Base-by-base conservation (phyloP, 2,888 invertebrate species). In the Phragmatobia fuliginosa region DNA sequence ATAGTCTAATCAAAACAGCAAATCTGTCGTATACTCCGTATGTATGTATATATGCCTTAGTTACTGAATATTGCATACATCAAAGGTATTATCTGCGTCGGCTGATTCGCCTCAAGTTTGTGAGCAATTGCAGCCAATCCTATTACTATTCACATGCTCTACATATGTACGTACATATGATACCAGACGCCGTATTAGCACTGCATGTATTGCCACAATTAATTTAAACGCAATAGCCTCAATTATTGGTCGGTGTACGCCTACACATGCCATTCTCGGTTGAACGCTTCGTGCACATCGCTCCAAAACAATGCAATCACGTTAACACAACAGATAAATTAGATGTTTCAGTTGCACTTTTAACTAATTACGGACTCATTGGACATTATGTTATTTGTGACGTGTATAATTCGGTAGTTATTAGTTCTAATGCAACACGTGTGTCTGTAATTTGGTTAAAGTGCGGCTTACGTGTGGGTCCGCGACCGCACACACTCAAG, bases 161-260 rank as follows among this genome's bases (percentile, higher is more conserved):
- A 90, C 89, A 88, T 89, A 87, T 84, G 86, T 86, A 85, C 77
- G 78, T 78, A 84, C 75, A 83, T 81, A 82, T 72, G 62, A 79
- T 79, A 79, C 78, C 85, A 84, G 85, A 86, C 86, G 85, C 82
- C 84, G 87, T 87, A 89, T 91, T 89, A 89, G 85, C 82, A 79
- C 86, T 87, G 88, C 89, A 88, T 90, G 88, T 87, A 88, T 88
- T 87, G 90, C 87, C 84, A 88, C 91, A 91, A 93, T 94, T 92
- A 93, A 93, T 93, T 92, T 91, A 91, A 92, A 92, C 89, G 92
- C 91, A 92, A 93, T 91, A 90, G 90, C 92, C 88, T 87, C 91
- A 93, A 92, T 94, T 91, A 92, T 89, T 88, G 89, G 88, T 84
- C 80, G 83, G 87, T 87, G 89, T 90, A 88, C 86, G 85, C 79